Percentiles rank a stretch among this genome's conserved stretches.
phyloP scores from a whole-genome alignment of 2,888 invertebrate species.

The Drosophila atripex region DNA sequence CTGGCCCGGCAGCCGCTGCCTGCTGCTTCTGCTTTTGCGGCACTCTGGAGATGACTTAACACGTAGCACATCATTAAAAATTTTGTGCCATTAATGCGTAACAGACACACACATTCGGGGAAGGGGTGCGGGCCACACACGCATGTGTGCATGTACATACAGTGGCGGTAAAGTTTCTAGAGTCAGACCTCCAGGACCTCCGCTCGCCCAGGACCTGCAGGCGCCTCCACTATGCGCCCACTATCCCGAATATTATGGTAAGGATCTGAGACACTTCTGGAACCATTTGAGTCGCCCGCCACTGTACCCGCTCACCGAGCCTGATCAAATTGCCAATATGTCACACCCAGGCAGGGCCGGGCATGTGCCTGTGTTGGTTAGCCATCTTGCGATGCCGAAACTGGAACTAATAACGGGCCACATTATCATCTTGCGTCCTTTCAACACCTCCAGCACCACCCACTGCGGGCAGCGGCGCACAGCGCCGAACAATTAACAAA shows the following conservation, averaged over 20 bases:
- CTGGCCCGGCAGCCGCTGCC: slow-evolving; percentile 29
- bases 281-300: not conserved
- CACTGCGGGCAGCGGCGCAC: slow-evolving; percentile 9
- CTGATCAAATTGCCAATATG: slow-evolving; percentile 79
- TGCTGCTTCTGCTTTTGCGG: slow-evolving; percentile 55
- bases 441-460: slow-evolving; percentile 66
- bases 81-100: slow-evolving; percentile 77
- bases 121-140: slow-evolving; percentile 8
- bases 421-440: slow-evolving; percentile 78
- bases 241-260: no score
- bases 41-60: slow-evolving; percentile 80
- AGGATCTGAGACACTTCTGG: no score
- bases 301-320: slow-evolving; percentile 35
- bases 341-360: slow-evolving; percentile 60
- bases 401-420: slow-evolving; percentile 68
- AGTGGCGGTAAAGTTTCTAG: not conserved
- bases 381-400: slow-evolving; percentile 37
- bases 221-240: no score
- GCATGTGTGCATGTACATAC: slow-evolving; percentile 7
- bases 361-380: slow-evolving; percentile 29
- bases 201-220: not conserved
- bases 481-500: slow-evolving; percentile 81
- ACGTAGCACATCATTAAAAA: slow-evolving; percentile 80
- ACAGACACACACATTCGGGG: slow-evolving; percentile 53
- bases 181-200: not conserved